These are phyloP conservation scores for Lamellibrachia satsuma DNA, from an alignment of 2,888 invertebrate species.

Conservation along the genomic window DNA sequence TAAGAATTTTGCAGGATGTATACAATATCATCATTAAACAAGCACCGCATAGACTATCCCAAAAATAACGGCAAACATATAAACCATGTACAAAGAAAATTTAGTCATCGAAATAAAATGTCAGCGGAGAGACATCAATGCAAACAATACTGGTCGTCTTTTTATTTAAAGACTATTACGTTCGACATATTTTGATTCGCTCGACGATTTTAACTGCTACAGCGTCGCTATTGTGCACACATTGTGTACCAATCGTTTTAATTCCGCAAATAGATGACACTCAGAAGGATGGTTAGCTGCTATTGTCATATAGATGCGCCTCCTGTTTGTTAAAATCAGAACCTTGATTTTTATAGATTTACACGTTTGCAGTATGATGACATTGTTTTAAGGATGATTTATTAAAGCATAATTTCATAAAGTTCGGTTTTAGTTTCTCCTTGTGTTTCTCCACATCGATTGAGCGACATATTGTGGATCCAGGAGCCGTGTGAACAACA, in stretches of 20 bases:
- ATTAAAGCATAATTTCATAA: not conserved
- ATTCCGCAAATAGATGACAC: no score
- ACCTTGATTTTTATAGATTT: no score
- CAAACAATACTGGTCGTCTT: not conserved
- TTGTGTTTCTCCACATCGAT: not conserved
- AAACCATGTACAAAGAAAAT: not conserved
- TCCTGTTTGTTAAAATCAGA: no score
- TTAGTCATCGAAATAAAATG: not conserved
- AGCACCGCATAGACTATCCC: not conserved
- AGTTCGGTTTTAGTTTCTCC: not conserved
- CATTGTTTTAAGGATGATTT: not conserved
- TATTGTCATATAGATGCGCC: no score
- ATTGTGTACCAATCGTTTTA: no score
- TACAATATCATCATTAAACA: not conserved
- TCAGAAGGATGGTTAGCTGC: no score
- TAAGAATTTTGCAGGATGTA: no score
- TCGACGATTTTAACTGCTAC: no score
- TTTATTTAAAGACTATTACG: not conserved
- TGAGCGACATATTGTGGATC: not conserved
- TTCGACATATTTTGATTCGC: not conserved
- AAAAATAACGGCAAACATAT: not conserved
- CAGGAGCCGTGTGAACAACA: not conserved
- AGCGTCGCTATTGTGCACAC: no score
- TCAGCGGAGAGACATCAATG: not conserved
- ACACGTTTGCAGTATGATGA: no score